phyloP scores from a whole-genome alignment of 2,888 invertebrate genomes.

The Meta bourneti region DNA sequence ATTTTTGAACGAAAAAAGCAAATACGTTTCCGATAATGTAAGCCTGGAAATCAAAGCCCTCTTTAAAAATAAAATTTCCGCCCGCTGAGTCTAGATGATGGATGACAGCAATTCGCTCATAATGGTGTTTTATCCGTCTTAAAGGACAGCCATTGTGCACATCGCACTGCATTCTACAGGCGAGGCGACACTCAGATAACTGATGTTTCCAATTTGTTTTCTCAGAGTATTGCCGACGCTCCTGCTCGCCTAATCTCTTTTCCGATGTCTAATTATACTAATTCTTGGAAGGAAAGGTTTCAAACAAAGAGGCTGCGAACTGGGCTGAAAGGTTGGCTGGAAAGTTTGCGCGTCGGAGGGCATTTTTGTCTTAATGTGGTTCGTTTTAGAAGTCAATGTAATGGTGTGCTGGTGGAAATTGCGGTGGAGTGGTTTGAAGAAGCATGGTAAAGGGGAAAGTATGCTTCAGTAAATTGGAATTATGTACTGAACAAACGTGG shows the following conservation, averaged over 20 bases:
- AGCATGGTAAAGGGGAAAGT: no score
- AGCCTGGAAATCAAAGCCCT: background rate
- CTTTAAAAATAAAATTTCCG: background rate
- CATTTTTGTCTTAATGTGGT: background rate
- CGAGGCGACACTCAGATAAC: background rate
- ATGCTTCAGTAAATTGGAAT: no score
- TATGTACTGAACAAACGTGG: no score
- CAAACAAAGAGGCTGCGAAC: background rate
- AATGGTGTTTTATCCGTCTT: background rate
- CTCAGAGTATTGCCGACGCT: background rate
- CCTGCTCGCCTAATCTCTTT: conserved; percentile 14
- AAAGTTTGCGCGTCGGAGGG: background rate
- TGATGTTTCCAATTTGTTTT: background rate
- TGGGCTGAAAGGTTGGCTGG: no score
- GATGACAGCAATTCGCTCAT: background rate
- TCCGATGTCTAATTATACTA: conserved; percentile 41
- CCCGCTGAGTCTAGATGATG: background rate
- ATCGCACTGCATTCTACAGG: background rate
- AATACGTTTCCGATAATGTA: background rate
- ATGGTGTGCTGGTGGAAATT: background rate
- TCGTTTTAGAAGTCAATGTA: no score
- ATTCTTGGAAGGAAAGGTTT: conserved; percentile 23
- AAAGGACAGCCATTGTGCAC: background rate
- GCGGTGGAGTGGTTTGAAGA: background rate
- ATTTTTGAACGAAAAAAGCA: background rate